phyloP scores from a whole-genome alignment of 1,140 invertebrate species.

The Pseudobourletiella spinata region DNA sequence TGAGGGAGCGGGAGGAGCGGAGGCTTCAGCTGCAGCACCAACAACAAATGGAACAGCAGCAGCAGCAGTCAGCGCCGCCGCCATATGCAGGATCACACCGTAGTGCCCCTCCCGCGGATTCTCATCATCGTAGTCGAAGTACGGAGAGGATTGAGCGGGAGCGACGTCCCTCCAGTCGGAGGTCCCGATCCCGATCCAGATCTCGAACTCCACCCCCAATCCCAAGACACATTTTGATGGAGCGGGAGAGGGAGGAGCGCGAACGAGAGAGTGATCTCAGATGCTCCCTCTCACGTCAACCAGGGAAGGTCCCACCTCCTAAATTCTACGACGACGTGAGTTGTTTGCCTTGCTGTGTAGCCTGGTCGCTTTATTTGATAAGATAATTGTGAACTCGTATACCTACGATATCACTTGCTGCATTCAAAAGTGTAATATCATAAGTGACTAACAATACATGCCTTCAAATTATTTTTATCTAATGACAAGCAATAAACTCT shows the following conservation, averaged over 20 bases:
- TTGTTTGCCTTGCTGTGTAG: too few species aligned
- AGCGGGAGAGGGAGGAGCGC: constrained; percentile 9
- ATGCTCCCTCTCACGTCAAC: constrained; percentile 8
- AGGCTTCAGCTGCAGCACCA: neutral
- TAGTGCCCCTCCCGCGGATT: neutral
- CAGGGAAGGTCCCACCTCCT: constrained; percentile 7
- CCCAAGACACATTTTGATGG: constrained; percentile 11
- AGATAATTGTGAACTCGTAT: too few species aligned
- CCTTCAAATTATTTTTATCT: too few species aligned
- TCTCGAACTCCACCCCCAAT: constrained; percentile 24
- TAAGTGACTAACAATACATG: too few species aligned
- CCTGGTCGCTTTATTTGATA: too few species aligned
- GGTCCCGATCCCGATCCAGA: constrained; percentile 10
- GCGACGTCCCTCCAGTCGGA: neutral
- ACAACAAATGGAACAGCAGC: too few species aligned
- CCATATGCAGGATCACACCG: too few species aligned
- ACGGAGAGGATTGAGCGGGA: constrained; percentile 4
- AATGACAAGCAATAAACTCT: too few species aligned
- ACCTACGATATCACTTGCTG: too few species aligned
- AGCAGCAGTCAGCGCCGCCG: too few species aligned
- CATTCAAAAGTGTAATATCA: too few species aligned
- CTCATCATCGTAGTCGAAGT: neutral
- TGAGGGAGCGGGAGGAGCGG: constrained; percentile 8
- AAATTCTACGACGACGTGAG: constrained; percentile 17
- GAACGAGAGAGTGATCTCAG: constrained; percentile 22